phyloP scores from a whole-genome alignment of 1,140 invertebrate species.

The Epicauta chinensis region DNA sequence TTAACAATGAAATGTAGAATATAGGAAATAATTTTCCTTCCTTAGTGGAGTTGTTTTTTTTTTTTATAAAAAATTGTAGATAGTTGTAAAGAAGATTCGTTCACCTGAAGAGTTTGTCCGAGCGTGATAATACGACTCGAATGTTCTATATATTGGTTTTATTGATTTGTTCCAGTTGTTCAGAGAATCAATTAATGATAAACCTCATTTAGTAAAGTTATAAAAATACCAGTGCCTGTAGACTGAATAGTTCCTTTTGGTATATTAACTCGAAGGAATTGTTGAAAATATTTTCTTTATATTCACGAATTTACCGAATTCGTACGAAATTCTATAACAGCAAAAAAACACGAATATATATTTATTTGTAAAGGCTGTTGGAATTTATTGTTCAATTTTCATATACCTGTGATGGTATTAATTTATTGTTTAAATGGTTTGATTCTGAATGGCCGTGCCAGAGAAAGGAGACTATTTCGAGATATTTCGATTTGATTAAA shows the following conservation, averaged over 20 bases:
- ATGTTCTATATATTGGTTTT: constrained; percentile 6
- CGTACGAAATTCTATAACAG: too few relatives aligned
- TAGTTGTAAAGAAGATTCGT: too few relatives aligned
- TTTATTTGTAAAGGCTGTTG: background rate
- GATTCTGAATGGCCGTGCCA: background rate
- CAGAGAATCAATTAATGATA: constrained; percentile 4
- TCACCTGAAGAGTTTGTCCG: too few relatives aligned
- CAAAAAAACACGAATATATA: background rate
- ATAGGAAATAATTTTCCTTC: too few relatives aligned
- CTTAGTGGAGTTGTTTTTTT: too few relatives aligned
- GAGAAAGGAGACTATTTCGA: background rate
- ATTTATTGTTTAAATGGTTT: constrained; percentile 6
- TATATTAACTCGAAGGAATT: background rate
- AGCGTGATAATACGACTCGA: background rate
- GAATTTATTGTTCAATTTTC: too few relatives aligned
- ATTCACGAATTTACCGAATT: too few relatives aligned
- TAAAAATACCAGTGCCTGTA: background rate
- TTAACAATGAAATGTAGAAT: too few relatives aligned
- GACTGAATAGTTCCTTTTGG: background rate
- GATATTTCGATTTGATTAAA: constrained; percentile 15
- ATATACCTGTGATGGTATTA: too few relatives aligned
- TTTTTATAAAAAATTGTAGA: too few relatives aligned
- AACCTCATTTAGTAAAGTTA: background rate
- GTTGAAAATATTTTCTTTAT: background rate
- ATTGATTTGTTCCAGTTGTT: constrained; percentile 3